Conservation (phyloP, 2,888 invertebrate genomes). For the Hypolimnas misippus region DNA sequence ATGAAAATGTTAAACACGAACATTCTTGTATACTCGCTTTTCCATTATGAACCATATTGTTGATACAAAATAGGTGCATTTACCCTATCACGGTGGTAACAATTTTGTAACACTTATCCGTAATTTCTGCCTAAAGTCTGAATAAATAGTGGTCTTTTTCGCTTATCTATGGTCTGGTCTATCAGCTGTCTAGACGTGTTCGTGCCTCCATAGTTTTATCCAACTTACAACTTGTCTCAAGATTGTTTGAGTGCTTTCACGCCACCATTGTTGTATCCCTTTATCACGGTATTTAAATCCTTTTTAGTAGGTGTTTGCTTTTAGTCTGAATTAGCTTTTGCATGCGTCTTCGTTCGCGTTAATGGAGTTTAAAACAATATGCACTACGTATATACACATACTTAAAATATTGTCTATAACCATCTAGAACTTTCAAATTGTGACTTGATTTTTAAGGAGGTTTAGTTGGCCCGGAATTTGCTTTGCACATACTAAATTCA, state of each 20-base stretch:
- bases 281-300: slow-evolving; percentile 23
- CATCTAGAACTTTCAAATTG: too few relatives aligned
- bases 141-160: slow-evolving; percentile 22
- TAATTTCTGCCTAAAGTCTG: neutral
- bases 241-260: slow-evolving; percentile 30
- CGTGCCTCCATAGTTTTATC: slow-evolving; percentile 25
- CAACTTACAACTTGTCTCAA: slow-evolving; percentile 18
- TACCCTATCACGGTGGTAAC: neutral
- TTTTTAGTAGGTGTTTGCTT: slow-evolving; percentile 3
- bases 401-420: too few relatives aligned
- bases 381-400: too few relatives aligned
- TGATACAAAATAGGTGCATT: neutral
- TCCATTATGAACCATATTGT: too few relatives aligned
- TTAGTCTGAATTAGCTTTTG: neutral
- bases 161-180: slow-evolving; percentile 17
- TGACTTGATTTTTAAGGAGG: too few relatives aligned
- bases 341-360: too few relatives aligned
- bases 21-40: too few relatives aligned
- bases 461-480: too few relatives aligned
- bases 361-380: too few relatives aligned
- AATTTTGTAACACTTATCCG: neutral
- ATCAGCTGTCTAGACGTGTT: slow-evolving; percentile 35
- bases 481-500: too few relatives aligned
- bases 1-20: slow-evolving; percentile 12
- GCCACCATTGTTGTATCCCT: slow-evolving; percentile 25